Conservation (phyloP, 2,113 vertebrate species). For the Ploceus nigricollis region DNA sequence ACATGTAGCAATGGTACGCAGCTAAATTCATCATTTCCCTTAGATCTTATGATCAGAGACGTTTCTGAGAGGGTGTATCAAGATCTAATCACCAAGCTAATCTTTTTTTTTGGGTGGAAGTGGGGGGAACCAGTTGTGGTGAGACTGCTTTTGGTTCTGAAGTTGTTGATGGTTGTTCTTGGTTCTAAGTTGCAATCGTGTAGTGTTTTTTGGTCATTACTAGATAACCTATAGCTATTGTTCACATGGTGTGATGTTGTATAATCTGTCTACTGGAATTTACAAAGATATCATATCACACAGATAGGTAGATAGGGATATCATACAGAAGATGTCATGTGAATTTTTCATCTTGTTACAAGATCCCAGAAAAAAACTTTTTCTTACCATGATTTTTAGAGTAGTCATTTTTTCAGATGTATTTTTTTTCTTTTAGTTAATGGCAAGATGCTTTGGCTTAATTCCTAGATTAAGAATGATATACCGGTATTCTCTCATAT, state of each 20-base stretch:
- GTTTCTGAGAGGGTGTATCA: not conserved
- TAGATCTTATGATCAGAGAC: not conserved
- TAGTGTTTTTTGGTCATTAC: not conserved
- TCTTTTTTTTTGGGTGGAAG: not conserved
- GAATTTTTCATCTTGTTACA: not conserved
- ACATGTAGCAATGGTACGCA: not conserved
- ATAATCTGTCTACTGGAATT: not conserved
- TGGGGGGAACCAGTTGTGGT: accelerated
- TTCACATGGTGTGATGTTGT: not conserved
- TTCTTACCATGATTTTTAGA: not conserved
- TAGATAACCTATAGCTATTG: not conserved
- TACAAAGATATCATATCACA: not conserved
- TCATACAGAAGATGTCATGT: not conserved
- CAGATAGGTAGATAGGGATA: not conserved
- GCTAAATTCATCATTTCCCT: not conserved
- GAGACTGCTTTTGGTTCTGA: not conserved
- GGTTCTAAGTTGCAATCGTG: not conserved
- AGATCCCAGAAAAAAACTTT: not conserved
- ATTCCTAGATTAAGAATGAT: not conserved
- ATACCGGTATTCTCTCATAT: not conserved
- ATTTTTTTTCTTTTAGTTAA: not conserved
- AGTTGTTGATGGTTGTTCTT: not conserved
- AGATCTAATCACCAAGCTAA: not conserved
- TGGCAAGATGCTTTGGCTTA: not conserved
- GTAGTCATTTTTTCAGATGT: not conserved